Base-by-base conservation (phyloP, 2,113 vertebrate species). In the Pipa parva region DNA sequence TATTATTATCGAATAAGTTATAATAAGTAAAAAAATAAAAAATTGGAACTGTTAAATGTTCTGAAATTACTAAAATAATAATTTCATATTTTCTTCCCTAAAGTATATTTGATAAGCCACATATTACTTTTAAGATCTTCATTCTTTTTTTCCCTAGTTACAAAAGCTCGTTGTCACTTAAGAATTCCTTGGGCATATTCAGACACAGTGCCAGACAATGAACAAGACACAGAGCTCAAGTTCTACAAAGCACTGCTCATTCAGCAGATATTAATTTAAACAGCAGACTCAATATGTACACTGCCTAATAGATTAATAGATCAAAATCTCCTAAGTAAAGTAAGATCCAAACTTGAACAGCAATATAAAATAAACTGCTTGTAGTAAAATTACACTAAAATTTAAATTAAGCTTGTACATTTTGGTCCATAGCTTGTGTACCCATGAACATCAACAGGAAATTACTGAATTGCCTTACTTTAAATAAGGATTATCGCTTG, bases 241-340 rank as follows among this genome's bases (percentile, higher is more conserved):
- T 78, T 83, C 69, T 77, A 79, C 56, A 77, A 81, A 80, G 72
- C 52, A 62, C 63, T 45, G 69, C 70, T 89, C 84, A 81, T 81
- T 89, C 85, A 85, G 76, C 84, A 90, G 74, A 80, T 86, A 83
- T 79, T 88, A 84, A 90, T 87, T 86, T 84, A 73, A 79, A 79
- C 69, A 59, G 59, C 68, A 63, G 73, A 80, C 76, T 80, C 70
- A 71, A 80, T 73, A 68, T 65, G 64, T 66, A 75, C 66, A 66
- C 42, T 76, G 69, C 79, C 72, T 74, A 79, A 63, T 72, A 80
- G 79, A 76, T 81, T 75, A 79, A 64, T 72, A 80, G 79, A 76
- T 80, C 72, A 70, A 4, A 71, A 75, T 76, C 63, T 45, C 71
- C 29, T 26, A 5, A 60, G 74, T 76, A 79, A 81, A n/a, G 58